phyloP scores from a whole-genome alignment of 1,140 invertebrate genomes.

The Caenorhabditis briggsae region DNA sequence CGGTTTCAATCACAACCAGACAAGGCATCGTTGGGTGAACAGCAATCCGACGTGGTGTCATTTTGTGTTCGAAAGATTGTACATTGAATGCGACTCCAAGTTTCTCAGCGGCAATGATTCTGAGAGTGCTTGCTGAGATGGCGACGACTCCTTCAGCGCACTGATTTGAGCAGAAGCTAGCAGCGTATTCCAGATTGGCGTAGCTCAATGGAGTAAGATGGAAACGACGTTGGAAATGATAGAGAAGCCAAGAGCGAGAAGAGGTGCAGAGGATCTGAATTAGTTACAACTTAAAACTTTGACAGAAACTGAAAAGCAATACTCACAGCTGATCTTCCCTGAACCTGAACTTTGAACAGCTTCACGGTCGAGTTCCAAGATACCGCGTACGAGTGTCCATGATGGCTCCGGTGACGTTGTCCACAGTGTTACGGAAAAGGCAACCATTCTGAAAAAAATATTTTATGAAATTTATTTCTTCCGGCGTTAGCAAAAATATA shows the following conservation, averaged over 20 bases:
- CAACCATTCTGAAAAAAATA: conserved; percentile 89
- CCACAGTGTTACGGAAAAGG: conserved; percentile 91
- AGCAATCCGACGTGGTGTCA: conserved; percentile 76
- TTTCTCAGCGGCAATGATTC: conserved; percentile 96
- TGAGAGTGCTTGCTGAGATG: conserved; percentile 95
- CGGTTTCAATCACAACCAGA: conserved; percentile 91
- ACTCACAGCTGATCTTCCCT: conserved; percentile 91
- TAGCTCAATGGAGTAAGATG: conserved; percentile 77
- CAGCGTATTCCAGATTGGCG: conserved; percentile 89
- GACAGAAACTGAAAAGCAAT: conserved; percentile 46
- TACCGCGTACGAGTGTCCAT: conserved; percentile 96
- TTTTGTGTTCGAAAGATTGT: conserved; percentile 41
- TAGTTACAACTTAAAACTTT: background rate
- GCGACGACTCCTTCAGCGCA: conserved; percentile 99
- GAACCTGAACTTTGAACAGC: conserved; percentile 93
- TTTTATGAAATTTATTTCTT: no score
- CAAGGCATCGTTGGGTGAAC: conserved; percentile 94
- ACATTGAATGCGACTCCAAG: conserved; percentile 98
- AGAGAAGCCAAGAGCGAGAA: conserved; percentile 96
- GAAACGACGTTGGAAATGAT: conserved; percentile 93
- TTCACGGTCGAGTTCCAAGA: conserved; percentile 94
- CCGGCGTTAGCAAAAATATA: no score
- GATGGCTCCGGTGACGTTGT: conserved; percentile 95
- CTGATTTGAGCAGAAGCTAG: conserved; percentile 97
- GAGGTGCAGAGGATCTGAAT: conserved; percentile 91